Evolutionary conservation across 2,888 invertebrate genomes (phyloP).

Genomic region (Lamproptera curius): DNA sequence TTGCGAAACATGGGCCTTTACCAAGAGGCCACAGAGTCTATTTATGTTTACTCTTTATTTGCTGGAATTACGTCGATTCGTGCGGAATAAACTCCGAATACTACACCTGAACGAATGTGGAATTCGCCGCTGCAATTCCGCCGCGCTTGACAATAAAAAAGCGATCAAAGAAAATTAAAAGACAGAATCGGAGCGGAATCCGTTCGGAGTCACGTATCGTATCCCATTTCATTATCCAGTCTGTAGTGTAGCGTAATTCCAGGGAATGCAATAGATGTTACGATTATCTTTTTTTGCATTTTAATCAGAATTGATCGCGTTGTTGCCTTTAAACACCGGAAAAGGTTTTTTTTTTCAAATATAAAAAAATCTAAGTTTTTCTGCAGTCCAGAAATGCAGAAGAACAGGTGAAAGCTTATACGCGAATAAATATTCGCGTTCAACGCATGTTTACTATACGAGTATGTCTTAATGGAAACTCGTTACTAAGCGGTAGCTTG

Average conservation of each 20-base stretch:
- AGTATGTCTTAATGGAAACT: too few species aligned
- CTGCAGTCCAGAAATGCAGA: too few species aligned
- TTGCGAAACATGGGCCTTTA: too few species aligned
- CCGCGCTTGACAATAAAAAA: slow-evolving; percentile 18
- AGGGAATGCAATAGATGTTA: slow-evolving; percentile 13
- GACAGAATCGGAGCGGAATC: slow-evolving; percentile 16
- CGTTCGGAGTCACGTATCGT: slow-evolving; percentile 42
- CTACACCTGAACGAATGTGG: slow-evolving; percentile 2
- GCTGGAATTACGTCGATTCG: neutral
- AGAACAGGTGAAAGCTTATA: too few species aligned
- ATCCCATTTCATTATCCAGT: slow-evolving; percentile 48
- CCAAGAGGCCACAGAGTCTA: too few species aligned
- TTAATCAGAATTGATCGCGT: slow-evolving; percentile 6
- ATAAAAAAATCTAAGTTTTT: too few species aligned
- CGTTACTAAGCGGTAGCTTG: too few species aligned
- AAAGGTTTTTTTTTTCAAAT: too few species aligned
- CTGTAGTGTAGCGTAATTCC: slow-evolving; percentile 14
- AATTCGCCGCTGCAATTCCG: neutral
- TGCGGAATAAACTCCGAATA: neutral
- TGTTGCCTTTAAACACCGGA: too few species aligned
- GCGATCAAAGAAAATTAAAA: slow-evolving; percentile 24
- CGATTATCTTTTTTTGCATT: slow-evolving; percentile 7
- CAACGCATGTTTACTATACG: too few species aligned
- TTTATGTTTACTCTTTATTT: too few species aligned
- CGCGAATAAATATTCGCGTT: too few species aligned